Base-by-base conservation (phyloP, 2,113 vertebrate species). In the Morone saxatilis region DNA sequence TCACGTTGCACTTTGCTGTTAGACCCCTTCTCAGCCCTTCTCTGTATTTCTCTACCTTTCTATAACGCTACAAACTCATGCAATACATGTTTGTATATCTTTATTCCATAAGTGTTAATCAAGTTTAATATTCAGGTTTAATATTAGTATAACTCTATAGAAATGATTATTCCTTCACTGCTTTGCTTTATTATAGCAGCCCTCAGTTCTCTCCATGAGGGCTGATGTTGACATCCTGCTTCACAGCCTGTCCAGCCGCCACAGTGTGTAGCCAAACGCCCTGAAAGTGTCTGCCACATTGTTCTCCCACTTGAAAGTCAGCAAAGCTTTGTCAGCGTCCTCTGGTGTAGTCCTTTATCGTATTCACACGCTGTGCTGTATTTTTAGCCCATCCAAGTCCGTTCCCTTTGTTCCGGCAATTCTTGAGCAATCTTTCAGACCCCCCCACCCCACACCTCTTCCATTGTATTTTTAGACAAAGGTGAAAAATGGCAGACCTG, bases 381-480 rank as follows among this genome's bases (percentile, higher is more conserved):
- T 95, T 95, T 95, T 94, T 94, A 95, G 93, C 86, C 54, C 45
- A 50, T 79, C 86, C 88, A 81, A 92, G 79, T 89, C 86, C 61
- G 79, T 75, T 93, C 89, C 90, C 93, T 82, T 90, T 93, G 93
- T 95, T 96, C 95, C 94, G 95, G 85, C 87, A 87, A 95, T 95
- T 95, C 93, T 94, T 94, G 90, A 92, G 91, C 92, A 94, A 91
- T 94, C 89, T 92, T 89, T 90, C 83, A 89, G 92, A 81, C 91
- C 66, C 86, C 78, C 48, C 47, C 22, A 13, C 54, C 41, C 43
- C 48, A 77, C 31, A 75, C 87, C 91, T 90, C 88, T 77, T 74
- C 85, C 85, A 95, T 94, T 94, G 94, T 95, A 93, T 95, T 93
- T 93, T 93, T 94, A 93, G 93, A 94, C 92, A 93, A 92, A 94